Base-by-base conservation (phyloP, 2,888 invertebrate genomes). In the Frankliniella intonsa region DNA sequence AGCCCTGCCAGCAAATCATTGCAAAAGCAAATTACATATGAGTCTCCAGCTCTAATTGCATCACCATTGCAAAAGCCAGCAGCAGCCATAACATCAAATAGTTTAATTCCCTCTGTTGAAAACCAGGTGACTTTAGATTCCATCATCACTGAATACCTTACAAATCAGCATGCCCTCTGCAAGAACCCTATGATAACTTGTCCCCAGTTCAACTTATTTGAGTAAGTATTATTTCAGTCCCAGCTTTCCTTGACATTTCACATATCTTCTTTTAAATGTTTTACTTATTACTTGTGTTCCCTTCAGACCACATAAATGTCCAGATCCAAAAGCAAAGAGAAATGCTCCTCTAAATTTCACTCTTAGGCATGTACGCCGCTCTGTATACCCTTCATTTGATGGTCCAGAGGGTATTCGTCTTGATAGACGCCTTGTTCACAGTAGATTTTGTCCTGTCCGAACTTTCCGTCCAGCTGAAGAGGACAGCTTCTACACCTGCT, bases 151-250 rank as follows among this genome's bases (percentile, higher is more conserved):
- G 98, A 98, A 88, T 99, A 98, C 89, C 91, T 99, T 82, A 94
- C 97, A 85, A 97, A 97, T 89, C 99, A 99, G 88, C 99, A 99
- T 89, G 94, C 98, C n/a, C 90, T 97, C 11, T 99, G 99, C 90
- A 96, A 95, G 89, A 97, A 98, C 89, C 99, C 99, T 0, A 97
- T 99, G 90, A 95, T 96, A 55, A 98, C 97, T 0, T 99, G 98
- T 88, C 98, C 99, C 0, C 96, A 97, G 87, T 99, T 99, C 87
- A 97, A 97, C 87, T 90, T 99, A 65, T 96, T 97, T 86, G 91
- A 93, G 94, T 95, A 87, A 91, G 93, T 91, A 82, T 83, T 82
- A 65, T 51, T n/a, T 80, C 12, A 49, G 50, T 80, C 12, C 80
- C 81, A 81, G 25, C 82, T 81, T 50, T 19, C 65, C 17, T 80